Percentiles rank a stretch among this genome's conserved stretches.
These are phyloP conservation scores for Tanytarsus gracilentus DNA, from an alignment of 2,888 invertebrate genomes.

Conservation along the genomic window DNA sequence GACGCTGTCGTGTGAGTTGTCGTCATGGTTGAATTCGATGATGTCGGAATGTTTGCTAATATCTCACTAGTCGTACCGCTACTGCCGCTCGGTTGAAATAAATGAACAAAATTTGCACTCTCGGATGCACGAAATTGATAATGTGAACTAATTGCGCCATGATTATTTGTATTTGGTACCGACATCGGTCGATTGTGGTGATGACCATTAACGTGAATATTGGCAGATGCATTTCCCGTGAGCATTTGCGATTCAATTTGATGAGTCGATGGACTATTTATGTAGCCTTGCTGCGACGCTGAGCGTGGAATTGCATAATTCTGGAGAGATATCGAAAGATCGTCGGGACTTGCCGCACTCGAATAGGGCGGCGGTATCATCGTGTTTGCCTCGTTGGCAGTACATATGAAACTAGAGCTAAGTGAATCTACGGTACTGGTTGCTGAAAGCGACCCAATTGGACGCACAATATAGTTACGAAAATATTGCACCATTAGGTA, in stretches of 20 bases:
- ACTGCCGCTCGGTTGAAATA: conserved; percentile 31
- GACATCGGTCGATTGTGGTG: conserved; percentile 18
- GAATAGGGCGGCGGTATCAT: conserved; percentile 78
- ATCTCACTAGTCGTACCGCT: conserved; percentile 31
- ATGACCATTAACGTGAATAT: neutral
- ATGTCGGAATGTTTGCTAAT: neutral
- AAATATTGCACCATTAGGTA: conserved; percentile 79
- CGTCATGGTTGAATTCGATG: conserved; percentile 18
- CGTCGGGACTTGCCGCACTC: conserved; percentile 64
- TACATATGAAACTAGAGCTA: conserved; percentile 79
- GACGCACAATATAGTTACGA: conserved; percentile 66
- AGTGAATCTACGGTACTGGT: conserved; percentile 79
- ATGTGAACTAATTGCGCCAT: conserved; percentile 24
- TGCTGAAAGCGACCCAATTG: conserved; percentile 68
- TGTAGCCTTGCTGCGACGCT: conserved; percentile 48
- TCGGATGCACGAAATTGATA: conserved; percentile 35
- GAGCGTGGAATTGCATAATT: conserved; percentile 47
- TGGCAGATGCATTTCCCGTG: neutral
- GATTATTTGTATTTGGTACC: conserved; percentile 26
- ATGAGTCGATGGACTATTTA: neutral
- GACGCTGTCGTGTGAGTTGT: conserved; percentile 17
- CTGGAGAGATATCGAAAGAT: conserved; percentile 34
- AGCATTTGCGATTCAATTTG: neutral
- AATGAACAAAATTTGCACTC: conserved; percentile 35
- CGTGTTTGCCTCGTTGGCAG: conserved; percentile 76